phyloP scores from a whole-genome alignment of 2,888 invertebrate genomes.

The Strigamia transsilvanica region DNA sequence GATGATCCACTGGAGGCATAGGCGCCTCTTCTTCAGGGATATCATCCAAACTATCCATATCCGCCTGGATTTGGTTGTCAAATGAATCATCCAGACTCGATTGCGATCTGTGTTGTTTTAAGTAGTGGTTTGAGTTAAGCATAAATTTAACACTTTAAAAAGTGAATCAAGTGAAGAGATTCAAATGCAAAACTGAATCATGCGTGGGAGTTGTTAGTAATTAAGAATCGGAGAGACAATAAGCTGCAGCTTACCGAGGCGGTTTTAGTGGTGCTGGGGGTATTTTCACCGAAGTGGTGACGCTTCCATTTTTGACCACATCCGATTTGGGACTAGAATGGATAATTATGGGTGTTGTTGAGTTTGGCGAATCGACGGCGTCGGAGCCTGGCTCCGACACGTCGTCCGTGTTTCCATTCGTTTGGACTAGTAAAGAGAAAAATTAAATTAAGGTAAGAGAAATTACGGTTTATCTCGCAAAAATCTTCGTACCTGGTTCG shows the following conservation, averaged over 20 bases:
- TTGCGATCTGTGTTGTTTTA: slow-evolving; percentile 38
- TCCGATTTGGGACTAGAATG: slow-evolving; percentile 23
- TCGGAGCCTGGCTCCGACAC: slow-evolving; percentile 35
- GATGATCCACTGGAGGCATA: slow-evolving; percentile 70
- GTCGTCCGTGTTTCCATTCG: neutral
- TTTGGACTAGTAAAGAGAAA: neutral
- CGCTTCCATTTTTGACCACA: slow-evolving; percentile 1
- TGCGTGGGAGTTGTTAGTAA: neutral
- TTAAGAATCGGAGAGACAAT: neutral
- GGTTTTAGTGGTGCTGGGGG: slow-evolving; percentile 51
- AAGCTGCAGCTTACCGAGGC: slow-evolving; percentile 51
- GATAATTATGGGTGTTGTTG: slow-evolving; percentile 42
- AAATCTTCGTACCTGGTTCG: slow-evolving; percentile 15
- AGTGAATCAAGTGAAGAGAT: neutral
- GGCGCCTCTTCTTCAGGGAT: slow-evolving; percentile 66
- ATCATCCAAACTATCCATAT: slow-evolving; percentile 71
- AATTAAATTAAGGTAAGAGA: neutral
- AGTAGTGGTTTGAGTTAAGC: slow-evolving; percentile 17
- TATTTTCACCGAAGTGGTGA: neutral
- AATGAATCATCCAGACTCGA: slow-evolving; percentile 65
- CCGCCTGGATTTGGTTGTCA: slow-evolving; percentile 72
- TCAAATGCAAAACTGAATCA: slow-evolving; percentile 31
- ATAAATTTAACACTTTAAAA: neutral
- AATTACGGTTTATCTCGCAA: neutral
- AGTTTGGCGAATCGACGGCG: slow-evolving; percentile 1